phyloP scores from a whole-genome alignment of 2,113 vertebrate species.

The Aphyosemion australe region DNA sequence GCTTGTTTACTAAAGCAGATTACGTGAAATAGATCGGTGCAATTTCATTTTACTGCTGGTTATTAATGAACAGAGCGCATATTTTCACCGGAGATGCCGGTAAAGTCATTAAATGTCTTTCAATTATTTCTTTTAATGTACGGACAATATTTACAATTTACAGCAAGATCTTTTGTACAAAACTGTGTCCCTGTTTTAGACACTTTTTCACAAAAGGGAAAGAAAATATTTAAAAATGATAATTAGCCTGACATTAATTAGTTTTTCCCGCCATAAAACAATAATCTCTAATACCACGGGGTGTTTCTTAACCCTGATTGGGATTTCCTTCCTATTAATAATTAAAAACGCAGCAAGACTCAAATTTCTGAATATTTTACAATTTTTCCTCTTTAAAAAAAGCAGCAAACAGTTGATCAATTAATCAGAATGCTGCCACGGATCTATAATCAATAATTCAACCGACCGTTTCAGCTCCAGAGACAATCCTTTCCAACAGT shows the following conservation, averaged over 20 bases:
- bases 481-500: background rate
- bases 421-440: background rate
- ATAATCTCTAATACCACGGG: no score
- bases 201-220: background rate
- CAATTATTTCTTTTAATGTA: constrained; percentile 3
- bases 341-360: background rate
- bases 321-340: background rate
- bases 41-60: constrained; percentile 40
- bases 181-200: background rate
- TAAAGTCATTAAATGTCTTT: constrained; percentile 18
- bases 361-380: no score
- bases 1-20: constrained; percentile 50
- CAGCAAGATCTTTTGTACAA: background rate
- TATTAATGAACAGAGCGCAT: constrained; percentile 35
- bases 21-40: constrained; percentile 22
- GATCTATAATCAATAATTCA: background rate
- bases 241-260: no score
- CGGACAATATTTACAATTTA: background rate
- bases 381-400: background rate
- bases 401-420: background rate
- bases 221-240: no score
- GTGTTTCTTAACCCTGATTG: no score
- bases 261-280: no score
- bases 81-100: constrained; percentile 14
- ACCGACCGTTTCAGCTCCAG: background rate